A percentile compares a stretch with the other conserved stretches of the same genome.
phyloP scores from a whole-genome alignment of 2,113 vertebrate species.

The Tetraodon nigroviridis region DNA sequence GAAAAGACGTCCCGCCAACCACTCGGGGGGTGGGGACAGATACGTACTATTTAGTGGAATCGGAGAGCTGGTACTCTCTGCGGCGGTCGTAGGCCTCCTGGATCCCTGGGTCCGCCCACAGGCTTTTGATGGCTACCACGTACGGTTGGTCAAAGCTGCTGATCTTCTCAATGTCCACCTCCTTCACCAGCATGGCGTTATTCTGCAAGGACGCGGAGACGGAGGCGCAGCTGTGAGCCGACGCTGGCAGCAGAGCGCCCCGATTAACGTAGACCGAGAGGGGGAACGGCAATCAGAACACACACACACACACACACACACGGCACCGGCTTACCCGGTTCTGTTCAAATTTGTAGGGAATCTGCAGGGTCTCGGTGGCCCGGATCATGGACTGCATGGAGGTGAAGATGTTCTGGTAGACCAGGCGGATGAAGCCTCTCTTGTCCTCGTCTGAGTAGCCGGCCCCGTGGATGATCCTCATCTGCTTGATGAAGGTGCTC shows the following conservation, averaged over 20 bases:
- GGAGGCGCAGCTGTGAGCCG: not conserved
- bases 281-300: too few species aligned
- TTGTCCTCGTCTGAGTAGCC: slow-evolving; percentile 88
- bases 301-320: too few species aligned
- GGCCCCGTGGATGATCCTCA: slow-evolving; percentile 87
- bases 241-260: not conserved
- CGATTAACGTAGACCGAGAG: too few species aligned
- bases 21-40: slow-evolving; percentile 11
- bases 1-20: not conserved
- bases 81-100: slow-evolving; percentile 82
- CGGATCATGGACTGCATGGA: slow-evolving; percentile 84
- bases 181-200: slow-evolving; percentile 80
- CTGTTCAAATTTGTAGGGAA: slow-evolving; percentile 77
- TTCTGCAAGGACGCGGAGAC: slow-evolving; percentile 59
- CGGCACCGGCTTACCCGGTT: slow-evolving; percentile 85
- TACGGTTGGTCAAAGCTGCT: slow-evolving; percentile 67
- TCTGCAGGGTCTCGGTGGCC: slow-evolving; percentile 81
- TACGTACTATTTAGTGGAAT: slow-evolving; percentile 86
- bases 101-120: slow-evolving; percentile 83
- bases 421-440: slow-evolving; percentile 78
- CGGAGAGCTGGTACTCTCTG: slow-evolving; percentile 85
- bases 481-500: slow-evolving; percentile 92
- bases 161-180: slow-evolving; percentile 85
- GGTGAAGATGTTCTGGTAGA: slow-evolving; percentile 86
- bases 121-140: slow-evolving; percentile 70